Evolutionary conservation across 1,140 invertebrate genomes (phyloP), one percentile per base, ranked within the genome.

Genomic region (Triops longicaudatus): DNA sequence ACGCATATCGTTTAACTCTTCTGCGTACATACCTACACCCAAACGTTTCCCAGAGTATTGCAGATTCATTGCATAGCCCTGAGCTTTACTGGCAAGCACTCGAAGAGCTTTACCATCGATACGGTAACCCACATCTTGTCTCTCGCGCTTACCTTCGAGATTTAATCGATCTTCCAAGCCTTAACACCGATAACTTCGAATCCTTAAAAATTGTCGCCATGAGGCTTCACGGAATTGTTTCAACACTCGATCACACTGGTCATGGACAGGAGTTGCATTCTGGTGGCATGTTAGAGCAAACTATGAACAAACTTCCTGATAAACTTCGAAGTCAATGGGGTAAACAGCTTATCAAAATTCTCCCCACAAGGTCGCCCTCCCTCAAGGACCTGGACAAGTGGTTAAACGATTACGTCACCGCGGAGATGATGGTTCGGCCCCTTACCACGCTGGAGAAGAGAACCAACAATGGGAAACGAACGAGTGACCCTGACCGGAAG

Each of bases 301-400:
- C 72, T 72, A 26, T 72, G 27, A 17, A n/a, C 27, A 77, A 77
- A 22, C 4, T 77, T 1, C 76, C 76, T n/a, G 11, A 26, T 12
- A 71, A 72, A 5, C 26, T 77, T 5, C 63, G 71, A 14, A 77
- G 76, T 26, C 37, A 41, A 26, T 77, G 76, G 76, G 76, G 76
- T 10, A 26, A 37, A 37, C 28, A 76, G 37, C 72, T 73, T 4
- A 9, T 43, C 7, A 43, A 43, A 43, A 43, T 43, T 43, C 42
- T 43, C 42, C 42, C 42, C 42, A 43, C 42, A 9, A 43, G 42
- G 42, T 43, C 42, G 42, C 42, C 42, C 42, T 27, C 11, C 31
- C 71, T 77, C 12, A 6, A 72, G 17, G 76, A 77, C 22, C 73
- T 77, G 1, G 72, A 11, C n/a, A 22, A 11, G 1, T 77, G 72